Evolutionary conservation across 2,888 invertebrate genomes (phyloP).

Genomic region (Xylophagus ater): DNA sequence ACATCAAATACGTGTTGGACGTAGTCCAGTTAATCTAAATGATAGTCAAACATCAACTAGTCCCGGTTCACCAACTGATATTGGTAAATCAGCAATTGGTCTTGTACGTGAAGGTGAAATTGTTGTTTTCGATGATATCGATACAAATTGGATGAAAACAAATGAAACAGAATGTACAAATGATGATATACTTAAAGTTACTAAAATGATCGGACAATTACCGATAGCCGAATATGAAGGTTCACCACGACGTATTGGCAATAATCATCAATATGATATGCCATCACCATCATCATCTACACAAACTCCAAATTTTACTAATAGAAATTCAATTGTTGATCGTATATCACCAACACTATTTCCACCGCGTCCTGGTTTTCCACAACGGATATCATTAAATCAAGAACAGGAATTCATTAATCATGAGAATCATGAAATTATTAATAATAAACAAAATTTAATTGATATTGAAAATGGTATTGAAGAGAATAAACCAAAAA

Average conservation of each 20-base stretch:
- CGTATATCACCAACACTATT: constrained; percentile 49
- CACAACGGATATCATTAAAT: constrained; percentile 46
- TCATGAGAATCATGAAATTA: not conserved
- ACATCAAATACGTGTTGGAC: constrained; percentile 35
- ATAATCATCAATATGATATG: constrained; percentile 26
- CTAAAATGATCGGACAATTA: constrained; percentile 39
- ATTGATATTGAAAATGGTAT: constrained; percentile 26
- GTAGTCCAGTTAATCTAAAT: constrained; percentile 31
- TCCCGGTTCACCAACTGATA: constrained; percentile 37
- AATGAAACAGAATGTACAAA: constrained; percentile 12
- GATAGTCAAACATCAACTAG: constrained; percentile 21
- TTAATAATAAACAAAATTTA: constrained; percentile 20
- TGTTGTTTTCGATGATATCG: constrained; percentile 63
- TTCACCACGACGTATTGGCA: constrained; percentile 77
- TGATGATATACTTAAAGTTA: constrained; percentile 36
- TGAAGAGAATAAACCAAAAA: constrained; percentile 24
- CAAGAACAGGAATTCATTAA: constrained; percentile 1
- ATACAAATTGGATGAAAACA: constrained; percentile 35
- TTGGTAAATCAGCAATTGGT: constrained; percentile 29
- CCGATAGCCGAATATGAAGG: constrained; percentile 92
- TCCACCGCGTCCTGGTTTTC: constrained; percentile 77
- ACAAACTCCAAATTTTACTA: not conserved
- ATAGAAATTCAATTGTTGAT: constrained; percentile 35
- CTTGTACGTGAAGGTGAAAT: constrained; percentile 66
- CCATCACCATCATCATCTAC: too few relatives aligned